Evolutionary conservation across 1,140 invertebrate species (phyloP).

Genomic region (Ephestia elutella): DNA sequence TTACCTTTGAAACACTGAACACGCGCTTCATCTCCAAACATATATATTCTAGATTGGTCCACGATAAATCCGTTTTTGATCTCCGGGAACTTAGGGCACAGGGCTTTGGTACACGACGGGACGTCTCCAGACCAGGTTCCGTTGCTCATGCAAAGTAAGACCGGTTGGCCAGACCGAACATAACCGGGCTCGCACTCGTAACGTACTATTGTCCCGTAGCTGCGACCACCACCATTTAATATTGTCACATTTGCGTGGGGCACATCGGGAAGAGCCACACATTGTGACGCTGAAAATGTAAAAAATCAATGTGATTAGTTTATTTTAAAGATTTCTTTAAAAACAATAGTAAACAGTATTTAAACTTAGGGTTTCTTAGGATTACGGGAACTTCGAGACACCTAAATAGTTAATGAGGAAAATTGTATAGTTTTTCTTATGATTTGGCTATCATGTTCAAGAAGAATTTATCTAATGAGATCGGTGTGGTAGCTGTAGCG

Average conservation of each 20-base stretch:
- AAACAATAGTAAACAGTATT: too few species aligned
- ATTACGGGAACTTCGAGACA: too few species aligned
- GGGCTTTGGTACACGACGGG: conserved; percentile 89
- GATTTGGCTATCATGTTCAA: too few species aligned
- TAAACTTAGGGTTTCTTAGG: too few species aligned
- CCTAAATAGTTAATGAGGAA: too few species aligned
- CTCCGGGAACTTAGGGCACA: conserved; percentile 87
- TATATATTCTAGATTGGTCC: conserved; percentile 83
- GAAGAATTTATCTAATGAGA: too few species aligned
- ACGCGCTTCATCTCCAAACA: conserved; percentile 91
- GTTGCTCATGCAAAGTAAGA: conserved; percentile 95
- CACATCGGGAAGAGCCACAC: conserved; percentile 90
- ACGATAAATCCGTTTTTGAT: conserved; percentile 90
- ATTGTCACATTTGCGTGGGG: conserved; percentile 90
- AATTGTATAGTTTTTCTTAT: too few species aligned
- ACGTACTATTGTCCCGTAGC: conserved; percentile 95
- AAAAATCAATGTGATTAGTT: too few species aligned
- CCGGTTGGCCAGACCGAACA: conserved; percentile 88
- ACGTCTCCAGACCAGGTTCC: conserved; percentile 96
- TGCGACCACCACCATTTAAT: conserved; percentile 93
- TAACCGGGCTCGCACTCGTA: conserved; percentile 97
- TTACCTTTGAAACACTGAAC: conserved; percentile 92
- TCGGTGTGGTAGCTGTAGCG: too few species aligned
- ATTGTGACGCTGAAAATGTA: conserved; percentile 86
- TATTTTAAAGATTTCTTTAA: too few species aligned